These are phyloP conservation scores for Creontiades dilutus DNA, from an alignment of 2,888 invertebrate genomes.

Conservation along the genomic window DNA sequence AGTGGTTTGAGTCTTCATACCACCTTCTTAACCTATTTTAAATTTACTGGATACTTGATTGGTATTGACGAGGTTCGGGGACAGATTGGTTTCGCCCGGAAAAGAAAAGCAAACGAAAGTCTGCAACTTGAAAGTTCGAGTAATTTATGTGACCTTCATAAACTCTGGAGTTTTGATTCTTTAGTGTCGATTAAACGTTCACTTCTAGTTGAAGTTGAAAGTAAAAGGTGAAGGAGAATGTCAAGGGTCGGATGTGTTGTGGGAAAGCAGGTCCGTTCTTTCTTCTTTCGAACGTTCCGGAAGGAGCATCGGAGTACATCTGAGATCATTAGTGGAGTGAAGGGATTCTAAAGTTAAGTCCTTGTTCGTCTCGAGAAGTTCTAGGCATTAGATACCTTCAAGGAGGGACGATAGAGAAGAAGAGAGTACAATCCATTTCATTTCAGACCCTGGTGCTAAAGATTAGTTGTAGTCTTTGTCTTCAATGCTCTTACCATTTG, in stretches of 20 bases:
- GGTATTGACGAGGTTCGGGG: too few species aligned
- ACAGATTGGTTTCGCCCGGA: too few species aligned
- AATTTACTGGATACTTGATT: too few species aligned
- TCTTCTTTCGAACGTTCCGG: neutral
- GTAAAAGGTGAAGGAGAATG: neutral
- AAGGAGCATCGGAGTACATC: neutral
- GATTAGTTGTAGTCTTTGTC: too few species aligned
- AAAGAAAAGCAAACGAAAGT: too few species aligned
- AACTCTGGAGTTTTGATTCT: neutral
- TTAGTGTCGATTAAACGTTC: neutral
- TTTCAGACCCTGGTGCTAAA: neutral
- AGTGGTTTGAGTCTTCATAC: too few species aligned
- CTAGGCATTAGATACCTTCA: neutral
- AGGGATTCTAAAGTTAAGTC: neutral
- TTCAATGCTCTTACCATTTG: too few species aligned
- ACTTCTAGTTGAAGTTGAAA: neutral
- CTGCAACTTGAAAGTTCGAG: too few species aligned
- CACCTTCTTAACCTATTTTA: too few species aligned
- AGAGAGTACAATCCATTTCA: neutral
- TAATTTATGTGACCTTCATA: neutral
- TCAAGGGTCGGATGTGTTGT: constrained; percentile 7
- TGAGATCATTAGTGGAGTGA: constrained; percentile 28
- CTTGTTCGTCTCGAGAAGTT: neutral
- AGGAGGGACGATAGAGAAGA: neutral
- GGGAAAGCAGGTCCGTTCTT: constrained; percentile 25